A percentile compares a stretch with the other conserved stretches of the same genome.
Evolutionary conservation across 2,113 vertebrate species (phyloP).

Genomic region (Tringa solitaria): DNA sequence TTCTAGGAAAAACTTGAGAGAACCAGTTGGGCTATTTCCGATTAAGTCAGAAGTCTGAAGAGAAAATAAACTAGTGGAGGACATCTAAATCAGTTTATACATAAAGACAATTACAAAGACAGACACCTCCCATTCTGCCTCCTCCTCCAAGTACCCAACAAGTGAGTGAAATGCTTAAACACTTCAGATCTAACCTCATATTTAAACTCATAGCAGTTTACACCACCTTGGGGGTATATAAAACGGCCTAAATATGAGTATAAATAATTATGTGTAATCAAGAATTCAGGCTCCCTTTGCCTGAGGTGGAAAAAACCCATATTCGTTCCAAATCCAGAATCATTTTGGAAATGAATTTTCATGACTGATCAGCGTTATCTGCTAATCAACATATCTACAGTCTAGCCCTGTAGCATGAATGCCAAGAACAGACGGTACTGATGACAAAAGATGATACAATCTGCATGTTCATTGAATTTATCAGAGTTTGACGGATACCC

Average conservation of each 20-base stretch:
- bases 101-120: background rate
- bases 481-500: background rate
- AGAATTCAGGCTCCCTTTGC: constrained; percentile 46
- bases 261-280: constrained; percentile 53
- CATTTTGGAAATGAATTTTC: constrained; percentile 65
- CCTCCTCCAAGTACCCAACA: background rate
- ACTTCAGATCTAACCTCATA: constrained; percentile 28
- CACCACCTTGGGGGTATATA: constrained; percentile 18
- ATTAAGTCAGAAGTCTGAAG: background rate
- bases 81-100: background rate
- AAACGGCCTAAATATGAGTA: constrained; percentile 31
- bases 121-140: background rate
- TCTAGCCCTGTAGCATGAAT: background rate
- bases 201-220: constrained; percentile 12
- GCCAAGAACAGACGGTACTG: constrained; percentile 47
- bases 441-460: constrained; percentile 43
- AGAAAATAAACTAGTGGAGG: background rate
- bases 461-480: constrained; percentile 35
- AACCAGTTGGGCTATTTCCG: background rate
- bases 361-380: constrained; percentile 51
- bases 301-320: background rate
- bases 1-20: background rate
- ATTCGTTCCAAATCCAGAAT: constrained; percentile 46
- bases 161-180: background rate
- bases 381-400: constrained; percentile 46